Evolutionary conservation across 2,797 vertebrate genomes (phyloP).

Genomic region (Acanthornis magna): DNA sequence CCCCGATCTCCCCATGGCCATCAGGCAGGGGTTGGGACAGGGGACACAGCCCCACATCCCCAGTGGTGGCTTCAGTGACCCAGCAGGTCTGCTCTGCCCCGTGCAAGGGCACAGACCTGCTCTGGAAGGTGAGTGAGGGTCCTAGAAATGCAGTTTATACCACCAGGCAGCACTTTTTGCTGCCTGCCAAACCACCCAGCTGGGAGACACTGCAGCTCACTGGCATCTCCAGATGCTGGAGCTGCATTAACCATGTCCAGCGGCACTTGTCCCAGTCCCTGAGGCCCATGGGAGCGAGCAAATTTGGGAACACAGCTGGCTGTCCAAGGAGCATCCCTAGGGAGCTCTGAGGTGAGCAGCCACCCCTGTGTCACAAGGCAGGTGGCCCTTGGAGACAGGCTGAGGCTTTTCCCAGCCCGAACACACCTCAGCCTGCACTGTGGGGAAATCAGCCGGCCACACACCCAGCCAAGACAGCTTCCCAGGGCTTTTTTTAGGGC

Average conservation of each 20-base stretch:
- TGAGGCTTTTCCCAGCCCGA: background rate
- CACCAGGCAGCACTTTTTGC: background rate
- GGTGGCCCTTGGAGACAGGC: background rate
- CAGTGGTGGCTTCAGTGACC: background rate
- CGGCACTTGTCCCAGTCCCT: background rate
- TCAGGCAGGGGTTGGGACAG: fast-evolving
- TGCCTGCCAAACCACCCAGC: background rate
- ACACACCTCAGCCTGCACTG: fast-evolving
- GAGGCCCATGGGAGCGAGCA: fast-evolving
- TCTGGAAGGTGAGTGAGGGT: background rate
- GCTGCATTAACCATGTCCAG: background rate
- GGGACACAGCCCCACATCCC: background rate
- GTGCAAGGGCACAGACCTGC: background rate
- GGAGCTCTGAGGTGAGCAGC: background rate
- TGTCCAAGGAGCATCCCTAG: background rate
- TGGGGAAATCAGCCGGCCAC: background rate
- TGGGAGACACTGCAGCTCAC: background rate
- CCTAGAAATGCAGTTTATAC: background rate
- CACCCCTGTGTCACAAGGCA: background rate
- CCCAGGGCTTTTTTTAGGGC: fast-evolving
- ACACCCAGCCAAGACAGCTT: background rate
- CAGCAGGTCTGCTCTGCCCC: background rate
- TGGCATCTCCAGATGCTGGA: background rate
- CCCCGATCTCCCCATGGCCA: background rate
- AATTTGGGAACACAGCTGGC: background rate